These are phyloP conservation scores for Mastomys coucha DNA, from an alignment of 2,113 vertebrate species.

Conservation along the genomic window DNA sequence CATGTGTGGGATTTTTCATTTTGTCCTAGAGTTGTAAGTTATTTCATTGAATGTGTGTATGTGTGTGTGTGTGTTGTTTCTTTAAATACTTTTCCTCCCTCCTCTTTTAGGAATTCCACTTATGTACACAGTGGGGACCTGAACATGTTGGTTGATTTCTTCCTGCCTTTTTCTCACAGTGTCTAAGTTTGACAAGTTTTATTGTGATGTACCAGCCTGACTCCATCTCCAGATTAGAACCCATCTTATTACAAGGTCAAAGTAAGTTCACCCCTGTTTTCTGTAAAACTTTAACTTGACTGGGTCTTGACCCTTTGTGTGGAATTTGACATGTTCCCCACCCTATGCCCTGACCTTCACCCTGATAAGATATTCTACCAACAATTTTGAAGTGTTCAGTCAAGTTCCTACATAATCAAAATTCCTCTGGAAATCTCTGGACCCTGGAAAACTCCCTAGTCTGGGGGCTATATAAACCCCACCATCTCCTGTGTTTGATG, in stretches of 20 bases:
- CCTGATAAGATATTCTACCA: neutral
- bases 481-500: neutral
- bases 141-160: neutral
- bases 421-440: neutral
- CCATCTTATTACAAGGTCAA: neutral
- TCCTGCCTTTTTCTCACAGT: neutral
- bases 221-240: neutral
- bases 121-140: neutral
- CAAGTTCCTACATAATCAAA: neutral
- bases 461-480: neutral
- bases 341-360: neutral
- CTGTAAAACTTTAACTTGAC: neutral
- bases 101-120: neutral
- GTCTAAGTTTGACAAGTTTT: conserved; percentile 2
- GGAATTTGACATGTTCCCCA: neutral
- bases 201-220: neutral
- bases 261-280: neutral
- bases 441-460: neutral
- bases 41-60: neutral
- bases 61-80: neutral
- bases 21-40: neutral
- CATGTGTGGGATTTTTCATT: neutral
- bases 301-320: neutral
- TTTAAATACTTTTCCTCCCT: neutral
- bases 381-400: neutral